Percentiles rank a stretch among this genome's conserved stretches.
Conservation (phyloP, 1,140 invertebrate genomes). For the Micrasema longulum region DNA sequence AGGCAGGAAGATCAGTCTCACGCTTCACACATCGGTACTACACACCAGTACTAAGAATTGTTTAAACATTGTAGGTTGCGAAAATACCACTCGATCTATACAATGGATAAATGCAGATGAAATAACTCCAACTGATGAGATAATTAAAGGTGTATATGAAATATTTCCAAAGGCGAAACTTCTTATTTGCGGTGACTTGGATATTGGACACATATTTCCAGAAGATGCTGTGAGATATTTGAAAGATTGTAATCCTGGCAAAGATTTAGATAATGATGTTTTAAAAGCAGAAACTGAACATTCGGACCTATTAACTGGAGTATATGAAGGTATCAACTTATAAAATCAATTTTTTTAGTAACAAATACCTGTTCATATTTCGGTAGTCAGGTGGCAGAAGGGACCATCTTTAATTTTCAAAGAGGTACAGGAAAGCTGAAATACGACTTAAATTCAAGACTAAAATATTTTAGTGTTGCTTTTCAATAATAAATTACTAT, state of each 20-base stretch:
- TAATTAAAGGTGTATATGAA: conserved; percentile 58
- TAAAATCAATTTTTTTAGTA: too few species aligned
- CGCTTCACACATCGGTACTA: too few species aligned
- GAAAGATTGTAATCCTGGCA: conserved; percentile 55
- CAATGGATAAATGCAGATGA: conserved; percentile 61
- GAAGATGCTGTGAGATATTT: conserved; percentile 61
- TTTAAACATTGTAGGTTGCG: neutral
- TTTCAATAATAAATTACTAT: too few species aligned
- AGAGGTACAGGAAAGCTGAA: too few species aligned
- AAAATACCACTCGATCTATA: neutral
- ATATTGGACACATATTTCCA: conserved; percentile 66
- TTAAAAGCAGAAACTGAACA: conserved; percentile 74
- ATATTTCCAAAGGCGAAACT: conserved; percentile 60
- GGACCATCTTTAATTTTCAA: too few species aligned
- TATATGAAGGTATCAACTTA: conserved; percentile 77
- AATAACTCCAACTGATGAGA: conserved; percentile 56
- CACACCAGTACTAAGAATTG: too few species aligned
- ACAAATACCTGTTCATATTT: too few species aligned
- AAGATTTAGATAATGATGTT: conserved; percentile 59
- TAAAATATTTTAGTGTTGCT: too few species aligned
- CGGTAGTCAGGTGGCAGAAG: too few species aligned
- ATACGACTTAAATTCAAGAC: too few species aligned
- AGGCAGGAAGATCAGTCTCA: too few species aligned
- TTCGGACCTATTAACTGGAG: conserved; percentile 77
- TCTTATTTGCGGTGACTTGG: conserved; percentile 62